Conservation (phyloP, 2,888 invertebrate species). For the Maniola hyperantus region DNA sequence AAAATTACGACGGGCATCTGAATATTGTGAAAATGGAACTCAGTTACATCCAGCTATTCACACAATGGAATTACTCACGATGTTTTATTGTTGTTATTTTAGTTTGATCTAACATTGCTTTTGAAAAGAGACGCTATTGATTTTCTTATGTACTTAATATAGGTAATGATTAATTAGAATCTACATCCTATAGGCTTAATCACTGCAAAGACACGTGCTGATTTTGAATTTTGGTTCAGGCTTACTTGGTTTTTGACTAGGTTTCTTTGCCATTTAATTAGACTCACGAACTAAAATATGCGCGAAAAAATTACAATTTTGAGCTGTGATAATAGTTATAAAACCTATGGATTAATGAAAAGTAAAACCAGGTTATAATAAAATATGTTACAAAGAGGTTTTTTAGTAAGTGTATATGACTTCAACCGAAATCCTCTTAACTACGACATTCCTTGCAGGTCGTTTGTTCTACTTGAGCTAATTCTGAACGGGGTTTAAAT, state of each 20-base stretch:
- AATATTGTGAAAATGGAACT: background rate
- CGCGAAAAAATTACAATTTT: too few species aligned
- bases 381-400: conserved; percentile 27
- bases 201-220: too few species aligned
- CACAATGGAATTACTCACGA: background rate
- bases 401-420: conserved; percentile 30
- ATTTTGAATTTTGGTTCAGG: too few species aligned
- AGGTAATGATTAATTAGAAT: too few species aligned
- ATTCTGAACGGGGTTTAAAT: conserved; percentile 37
- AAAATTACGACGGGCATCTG: background rate
- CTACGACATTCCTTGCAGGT: conserved; percentile 31
- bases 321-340: too few species aligned
- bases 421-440: conserved; percentile 33
- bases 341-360: conserved; percentile 20
- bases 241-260: too few species aligned
- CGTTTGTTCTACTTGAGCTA: conserved; percentile 37
- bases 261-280: too few species aligned
- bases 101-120: too few species aligned
- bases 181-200: too few species aligned
- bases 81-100: background rate
- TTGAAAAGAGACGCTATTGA: too few species aligned
- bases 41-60: background rate
- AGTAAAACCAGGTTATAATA: conserved; percentile 22
- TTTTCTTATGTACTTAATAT: too few species aligned
- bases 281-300: too few species aligned